Conservation (phyloP, 2,888 invertebrate genomes). For the Pristionchus fissidentatus region DNA sequence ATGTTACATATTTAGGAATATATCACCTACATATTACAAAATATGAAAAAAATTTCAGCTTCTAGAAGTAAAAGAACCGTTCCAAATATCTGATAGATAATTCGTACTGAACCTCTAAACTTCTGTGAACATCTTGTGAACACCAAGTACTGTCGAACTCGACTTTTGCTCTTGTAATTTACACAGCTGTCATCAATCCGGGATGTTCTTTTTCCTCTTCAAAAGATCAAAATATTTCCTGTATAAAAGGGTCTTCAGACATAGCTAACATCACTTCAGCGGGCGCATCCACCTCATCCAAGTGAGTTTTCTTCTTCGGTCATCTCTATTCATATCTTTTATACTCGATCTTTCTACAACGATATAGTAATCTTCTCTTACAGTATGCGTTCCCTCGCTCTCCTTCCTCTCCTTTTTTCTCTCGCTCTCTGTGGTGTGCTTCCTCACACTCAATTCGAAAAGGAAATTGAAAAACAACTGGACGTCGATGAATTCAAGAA, state of each 20-base stretch:
- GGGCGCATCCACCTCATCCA: conserved; percentile 21
- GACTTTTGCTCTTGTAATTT: no score
- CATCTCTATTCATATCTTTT: background rate
- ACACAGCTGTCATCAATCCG: no score
- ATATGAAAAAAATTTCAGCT: no score
- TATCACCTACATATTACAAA: no score
- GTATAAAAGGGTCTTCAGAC: background rate
- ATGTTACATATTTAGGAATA: no score
- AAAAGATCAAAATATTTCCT: background rate
- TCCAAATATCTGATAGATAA: no score
- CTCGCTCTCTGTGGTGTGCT: background rate
- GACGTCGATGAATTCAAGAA: conserved; percentile 44
- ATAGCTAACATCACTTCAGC: background rate
- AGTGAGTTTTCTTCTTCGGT: background rate
- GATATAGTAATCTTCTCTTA: background rate
- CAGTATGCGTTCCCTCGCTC: conserved; percentile 17
- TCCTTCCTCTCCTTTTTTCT: conserved; percentile 17
- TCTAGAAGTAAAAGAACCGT: no score
- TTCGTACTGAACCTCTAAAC: no score
- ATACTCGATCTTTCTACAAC: background rate
- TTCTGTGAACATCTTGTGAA: no score
- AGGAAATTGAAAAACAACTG: background rate
- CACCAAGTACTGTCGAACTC: no score
- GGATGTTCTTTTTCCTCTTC: no score
- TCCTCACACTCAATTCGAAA: conserved; percentile 7